Evolutionary conservation across 1,140 invertebrate genomes (phyloP).

Genomic region (Hirudo medicinalis): DNA sequence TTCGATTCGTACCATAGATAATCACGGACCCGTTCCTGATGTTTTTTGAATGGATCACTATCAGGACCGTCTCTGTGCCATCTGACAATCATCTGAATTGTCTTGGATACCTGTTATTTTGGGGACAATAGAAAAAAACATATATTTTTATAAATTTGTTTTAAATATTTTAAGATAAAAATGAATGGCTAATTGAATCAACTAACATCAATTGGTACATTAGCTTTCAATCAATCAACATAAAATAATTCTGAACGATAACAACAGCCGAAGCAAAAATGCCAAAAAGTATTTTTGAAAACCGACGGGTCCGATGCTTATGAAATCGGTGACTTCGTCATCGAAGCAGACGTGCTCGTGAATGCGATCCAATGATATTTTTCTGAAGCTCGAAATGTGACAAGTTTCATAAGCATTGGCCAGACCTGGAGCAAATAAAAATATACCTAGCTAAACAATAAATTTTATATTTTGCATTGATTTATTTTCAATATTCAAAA

Average conservation of each 20-base stretch:
- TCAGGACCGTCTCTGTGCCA: conserved; percentile 31
- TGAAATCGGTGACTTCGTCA: conserved; percentile 32
- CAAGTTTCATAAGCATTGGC: conserved; percentile 30
- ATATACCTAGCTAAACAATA: no score
- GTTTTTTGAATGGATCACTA: conserved; percentile 26
- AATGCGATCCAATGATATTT: conserved; percentile 27
- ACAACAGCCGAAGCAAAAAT: background rate
- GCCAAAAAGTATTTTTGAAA: background rate
- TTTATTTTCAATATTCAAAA: background rate
- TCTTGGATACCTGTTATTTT: conserved; percentile 33
- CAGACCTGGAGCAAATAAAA: conserved; percentile 23
- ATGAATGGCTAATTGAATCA: background rate
- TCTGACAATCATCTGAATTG: conserved; percentile 33
- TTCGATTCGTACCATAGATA: conserved; percentile 30
- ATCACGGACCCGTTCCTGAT: conserved; percentile 31
- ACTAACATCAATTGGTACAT: background rate
- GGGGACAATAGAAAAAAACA: no score
- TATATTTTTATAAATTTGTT: no score
- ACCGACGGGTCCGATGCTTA: conserved; percentile 34
- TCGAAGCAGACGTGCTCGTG: conserved; percentile 34
- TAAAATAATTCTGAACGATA: background rate
- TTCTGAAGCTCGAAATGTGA: conserved; percentile 24
- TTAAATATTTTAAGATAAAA: background rate
- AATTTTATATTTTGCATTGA: no score
- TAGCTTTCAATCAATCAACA: background rate